These are phyloP conservation scores for Chrysochloris asiatica DNA, from an alignment of 2,113 vertebrate species.

Conservation along the genomic window DNA sequence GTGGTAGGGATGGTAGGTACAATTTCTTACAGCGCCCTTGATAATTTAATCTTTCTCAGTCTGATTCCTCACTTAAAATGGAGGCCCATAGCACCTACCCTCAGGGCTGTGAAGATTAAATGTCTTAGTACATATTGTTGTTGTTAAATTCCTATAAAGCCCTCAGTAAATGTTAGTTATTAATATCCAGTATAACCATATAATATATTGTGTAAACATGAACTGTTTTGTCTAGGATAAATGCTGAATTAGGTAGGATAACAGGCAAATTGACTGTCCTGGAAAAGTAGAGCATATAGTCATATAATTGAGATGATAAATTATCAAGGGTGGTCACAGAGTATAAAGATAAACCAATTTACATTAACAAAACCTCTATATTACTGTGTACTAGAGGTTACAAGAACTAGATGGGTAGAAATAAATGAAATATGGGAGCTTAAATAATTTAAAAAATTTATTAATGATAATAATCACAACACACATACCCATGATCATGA, in stretches of 20 bases:
- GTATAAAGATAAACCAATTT: neutral
- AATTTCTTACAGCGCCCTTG: no score
- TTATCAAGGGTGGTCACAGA: neutral
- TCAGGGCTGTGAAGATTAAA: neutral
- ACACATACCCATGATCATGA: neutral
- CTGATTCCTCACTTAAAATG: neutral
- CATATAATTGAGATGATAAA: neutral
- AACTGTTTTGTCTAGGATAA: neutral
- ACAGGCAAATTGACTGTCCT: neutral
- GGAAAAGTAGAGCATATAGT: neutral
- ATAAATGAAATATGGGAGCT: no score
- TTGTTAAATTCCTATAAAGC: no score
- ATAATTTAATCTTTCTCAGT: no score
- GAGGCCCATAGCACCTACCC: neutral
- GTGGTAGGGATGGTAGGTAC: no score
- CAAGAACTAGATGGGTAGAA: neutral
- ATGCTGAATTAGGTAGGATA: neutral
- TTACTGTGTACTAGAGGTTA: neutral
- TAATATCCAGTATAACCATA: neutral
- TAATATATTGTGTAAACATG: neutral
- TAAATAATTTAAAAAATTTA: neutral
- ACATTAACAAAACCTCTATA: neutral
- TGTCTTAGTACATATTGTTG: neutral
- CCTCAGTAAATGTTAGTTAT: neutral
- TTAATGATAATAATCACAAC: neutral